Conservation (phyloP, 2,797 vertebrate genomes). For the Leuciscus waleckii region DNA sequence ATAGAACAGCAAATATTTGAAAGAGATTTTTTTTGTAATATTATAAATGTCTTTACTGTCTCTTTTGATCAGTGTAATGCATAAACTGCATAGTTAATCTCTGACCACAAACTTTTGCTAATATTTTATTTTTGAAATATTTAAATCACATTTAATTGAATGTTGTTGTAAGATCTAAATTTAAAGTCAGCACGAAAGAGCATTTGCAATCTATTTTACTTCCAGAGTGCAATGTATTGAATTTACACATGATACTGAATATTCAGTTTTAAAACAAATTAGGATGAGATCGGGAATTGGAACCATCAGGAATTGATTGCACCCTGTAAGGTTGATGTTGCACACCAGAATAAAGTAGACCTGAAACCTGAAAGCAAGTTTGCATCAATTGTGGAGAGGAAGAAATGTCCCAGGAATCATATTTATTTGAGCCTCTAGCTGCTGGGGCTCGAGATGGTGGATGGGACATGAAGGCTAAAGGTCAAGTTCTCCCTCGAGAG, state of each 20-base stretch:
- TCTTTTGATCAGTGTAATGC: background rate
- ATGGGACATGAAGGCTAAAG: slow-evolving; percentile 4
- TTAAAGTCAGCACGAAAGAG: background rate
- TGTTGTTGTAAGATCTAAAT: background rate
- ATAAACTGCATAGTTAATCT: background rate
- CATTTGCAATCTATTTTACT: background rate
- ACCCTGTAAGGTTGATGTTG: background rate
- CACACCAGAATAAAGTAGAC: background rate
- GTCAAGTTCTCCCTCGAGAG: slow-evolving; percentile 31
- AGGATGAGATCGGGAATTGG: background rate
- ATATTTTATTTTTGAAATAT: background rate
- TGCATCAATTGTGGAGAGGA: background rate
- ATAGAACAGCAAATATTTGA: too few relatives aligned
- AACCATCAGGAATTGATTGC: background rate
- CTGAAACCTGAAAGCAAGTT: background rate
- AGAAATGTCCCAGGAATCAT: background rate
- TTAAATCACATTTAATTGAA: background rate
- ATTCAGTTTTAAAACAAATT: background rate
- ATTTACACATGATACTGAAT: background rate
- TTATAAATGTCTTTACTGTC: background rate
- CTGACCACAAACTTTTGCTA: background rate
- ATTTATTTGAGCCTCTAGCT: background rate
- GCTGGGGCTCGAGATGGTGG: background rate
- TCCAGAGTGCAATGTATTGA: background rate
- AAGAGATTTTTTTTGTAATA: background rate